phyloP scores from a whole-genome alignment of 2,888 invertebrate species.

The Venustoraphidia nigricollis region DNA sequence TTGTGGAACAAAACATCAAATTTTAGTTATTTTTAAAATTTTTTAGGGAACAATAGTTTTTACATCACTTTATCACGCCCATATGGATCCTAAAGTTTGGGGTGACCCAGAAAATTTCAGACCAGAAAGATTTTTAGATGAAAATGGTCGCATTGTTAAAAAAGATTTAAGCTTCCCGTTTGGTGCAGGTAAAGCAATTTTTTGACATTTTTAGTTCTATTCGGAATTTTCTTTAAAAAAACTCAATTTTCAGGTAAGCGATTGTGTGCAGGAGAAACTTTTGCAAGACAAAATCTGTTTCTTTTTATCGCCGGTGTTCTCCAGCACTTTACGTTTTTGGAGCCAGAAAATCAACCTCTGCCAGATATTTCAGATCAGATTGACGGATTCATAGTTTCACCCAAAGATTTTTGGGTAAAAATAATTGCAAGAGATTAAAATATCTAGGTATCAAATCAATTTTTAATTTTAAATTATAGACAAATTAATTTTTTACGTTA shows the following conservation, averaged over 20 bases:
- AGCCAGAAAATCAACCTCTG: constrained; percentile 33
- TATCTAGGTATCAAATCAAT: constrained; percentile 7
- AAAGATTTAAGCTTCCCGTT: constrained; percentile 45
- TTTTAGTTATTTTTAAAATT: background rate
- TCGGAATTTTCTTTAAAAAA: constrained; percentile 1
- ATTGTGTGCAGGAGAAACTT: constrained; percentile 53
- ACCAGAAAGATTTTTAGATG: constrained; percentile 37
- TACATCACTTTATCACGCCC: constrained; percentile 31
- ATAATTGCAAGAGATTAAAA: constrained; percentile 25
- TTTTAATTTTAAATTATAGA: background rate
- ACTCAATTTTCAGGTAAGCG: constrained; percentile 34
- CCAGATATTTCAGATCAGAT: constrained; percentile 27
- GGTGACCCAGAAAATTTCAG: constrained; percentile 24
- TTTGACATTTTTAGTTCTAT: background rate
- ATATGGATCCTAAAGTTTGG: constrained; percentile 22
- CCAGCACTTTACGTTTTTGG: constrained; percentile 42
- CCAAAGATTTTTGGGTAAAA: constrained; percentile 42
- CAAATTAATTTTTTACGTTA: too few species aligned
- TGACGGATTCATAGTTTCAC: constrained; percentile 35
- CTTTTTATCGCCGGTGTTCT: constrained; percentile 38
- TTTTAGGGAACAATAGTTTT: constrained; percentile 35
- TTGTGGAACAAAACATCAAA: background rate
- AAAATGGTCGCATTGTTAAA: constrained; percentile 32
- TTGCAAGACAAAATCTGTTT: constrained; percentile 46
- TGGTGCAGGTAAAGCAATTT: constrained; percentile 36